Conservation (phyloP, 2,797 vertebrate genomes). For the Heliangelus exortis region DNA sequence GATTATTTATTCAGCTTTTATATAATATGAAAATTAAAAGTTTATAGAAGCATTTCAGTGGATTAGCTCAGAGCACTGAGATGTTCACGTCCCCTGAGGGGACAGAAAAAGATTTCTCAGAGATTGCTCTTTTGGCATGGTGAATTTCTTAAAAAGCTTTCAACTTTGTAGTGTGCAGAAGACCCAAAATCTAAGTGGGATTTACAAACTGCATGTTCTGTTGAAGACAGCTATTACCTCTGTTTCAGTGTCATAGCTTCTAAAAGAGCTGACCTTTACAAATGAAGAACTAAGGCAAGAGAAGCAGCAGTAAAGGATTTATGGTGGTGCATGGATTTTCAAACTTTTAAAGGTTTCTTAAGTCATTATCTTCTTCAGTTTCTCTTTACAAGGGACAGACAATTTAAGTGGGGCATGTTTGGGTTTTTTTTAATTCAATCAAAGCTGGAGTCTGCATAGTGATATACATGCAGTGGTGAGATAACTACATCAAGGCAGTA, state of each 20-base stretch:
- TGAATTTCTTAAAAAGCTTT: conserved; percentile 1
- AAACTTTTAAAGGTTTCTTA: conserved; percentile 45
- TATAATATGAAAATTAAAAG: not conserved
- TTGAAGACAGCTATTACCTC: conserved; percentile 10
- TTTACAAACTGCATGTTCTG: conserved; percentile 20
- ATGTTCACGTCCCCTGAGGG: not conserved
- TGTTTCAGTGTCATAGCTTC: conserved; percentile 21
- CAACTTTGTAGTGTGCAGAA: not conserved
- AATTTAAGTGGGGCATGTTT: conserved; percentile 21
- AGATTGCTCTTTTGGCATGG: not conserved
- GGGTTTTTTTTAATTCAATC: conserved; percentile 8
- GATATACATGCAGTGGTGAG: conserved; percentile 13
- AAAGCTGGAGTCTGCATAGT: not conserved
- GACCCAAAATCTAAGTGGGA: not conserved
- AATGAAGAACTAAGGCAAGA: conserved; percentile 56
- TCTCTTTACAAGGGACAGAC: not conserved
- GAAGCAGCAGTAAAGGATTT: conserved; percentile 8
- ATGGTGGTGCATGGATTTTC: not conserved
- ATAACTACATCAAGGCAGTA: not conserved
- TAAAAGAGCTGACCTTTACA: conserved; percentile 56
- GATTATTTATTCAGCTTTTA: not conserved
- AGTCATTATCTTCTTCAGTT: conserved; percentile 26
- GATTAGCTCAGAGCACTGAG: not conserved
- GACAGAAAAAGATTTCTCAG: not conserved
- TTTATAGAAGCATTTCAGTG: not conserved